phyloP scores from a whole-genome alignment of 2,113 vertebrate genomes.

The Trichomycterus rosablanca region DNA sequence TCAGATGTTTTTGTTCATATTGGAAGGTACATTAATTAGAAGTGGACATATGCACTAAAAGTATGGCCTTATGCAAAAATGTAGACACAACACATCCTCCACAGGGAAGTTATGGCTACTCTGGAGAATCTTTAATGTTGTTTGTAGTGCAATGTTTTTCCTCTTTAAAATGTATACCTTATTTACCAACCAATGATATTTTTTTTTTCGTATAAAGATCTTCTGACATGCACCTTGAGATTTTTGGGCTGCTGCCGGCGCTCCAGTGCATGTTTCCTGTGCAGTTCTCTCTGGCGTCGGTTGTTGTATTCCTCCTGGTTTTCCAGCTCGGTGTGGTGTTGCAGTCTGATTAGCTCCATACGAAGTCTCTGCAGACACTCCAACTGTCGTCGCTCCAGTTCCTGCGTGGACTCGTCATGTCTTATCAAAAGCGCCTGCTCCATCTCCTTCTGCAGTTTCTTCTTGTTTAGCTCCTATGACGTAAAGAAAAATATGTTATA shows the following conservation, averaged over 20 bases:
- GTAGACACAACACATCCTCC: too few species aligned
- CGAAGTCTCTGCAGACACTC: slow-evolving; percentile 93
- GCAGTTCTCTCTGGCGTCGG: slow-evolving; percentile 90
- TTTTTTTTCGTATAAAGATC: background rate
- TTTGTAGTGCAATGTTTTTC: too few species aligned
- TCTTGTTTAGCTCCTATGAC: slow-evolving; percentile 89
- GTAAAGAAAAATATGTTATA: background rate
- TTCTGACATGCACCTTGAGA: slow-evolving; percentile 76
- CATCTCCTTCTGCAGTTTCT: slow-evolving; percentile 97
- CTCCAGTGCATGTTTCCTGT: slow-evolving; percentile 97
- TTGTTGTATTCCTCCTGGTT: slow-evolving; percentile 99
- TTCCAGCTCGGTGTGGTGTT: slow-evolving; percentile 98
- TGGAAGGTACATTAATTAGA: too few species aligned
- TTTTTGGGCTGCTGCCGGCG: slow-evolving; percentile 98
- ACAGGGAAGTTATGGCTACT: too few species aligned
- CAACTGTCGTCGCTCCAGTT: slow-evolving; percentile 92
- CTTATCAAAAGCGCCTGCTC: slow-evolving; percentile 97
- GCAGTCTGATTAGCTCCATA: slow-evolving; percentile 96
- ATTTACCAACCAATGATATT: too few species aligned
- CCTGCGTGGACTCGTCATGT: slow-evolving; percentile 95
- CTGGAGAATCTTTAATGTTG: too few species aligned
- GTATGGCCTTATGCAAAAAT: too few species aligned
- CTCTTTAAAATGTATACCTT: too few species aligned
- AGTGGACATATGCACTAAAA: too few species aligned
- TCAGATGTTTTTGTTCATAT: too few species aligned